Evolutionary conservation across 2,888 invertebrate genomes (phyloP), one percentile per base, ranked within the genome.

Genomic region (Choreutis nemorana): DNA sequence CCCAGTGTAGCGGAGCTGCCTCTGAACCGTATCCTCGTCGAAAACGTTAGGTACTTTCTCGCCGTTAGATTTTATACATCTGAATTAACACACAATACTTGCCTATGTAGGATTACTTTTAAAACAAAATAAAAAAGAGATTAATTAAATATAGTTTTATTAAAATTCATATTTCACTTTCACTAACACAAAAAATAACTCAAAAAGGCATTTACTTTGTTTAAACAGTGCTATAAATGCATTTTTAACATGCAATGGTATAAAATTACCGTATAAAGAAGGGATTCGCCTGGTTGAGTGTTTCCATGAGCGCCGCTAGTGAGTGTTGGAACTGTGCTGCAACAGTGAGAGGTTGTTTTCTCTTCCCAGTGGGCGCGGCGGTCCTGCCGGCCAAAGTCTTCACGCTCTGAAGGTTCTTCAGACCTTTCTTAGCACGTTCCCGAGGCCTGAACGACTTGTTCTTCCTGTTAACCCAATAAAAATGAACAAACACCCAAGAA

Each of bases 251-350:
- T n/a, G n/a, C n/a, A n/a, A n/a, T n/a, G n/a, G n/a, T n/a, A 8
- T 10, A 20, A n/a, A 34, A 28, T 22, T 45, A 78, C 80, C 80
- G 73, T 41, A 82, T 82, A 37, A 82, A 82, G 53, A 82, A 82
- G 1, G 82, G 82, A 45, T 82, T 82, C 3, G 82, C 82, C 44
- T 94, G 91, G 62, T 94, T 94, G 27, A 97, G 72, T 0, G 96
- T 95, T 49, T 92, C 92, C 95, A 97, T 96, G 23, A 97, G 80
- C 16, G 91, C 89, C 38, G 91, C 90, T 30, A 97, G 78, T 26
- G 95, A 95, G 66, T 91, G 91, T 66, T 95, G 91, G 68, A 97
- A 97, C 75, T 97, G 97, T 8, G 94, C 94, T 2, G 94, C 91
- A 2, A 97, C 97, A 0, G 96, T 96, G 54, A 94, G 85, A 7